Evolutionary conservation across 2,888 invertebrate genomes (phyloP).

Genomic region (Dynastes maya): DNA sequence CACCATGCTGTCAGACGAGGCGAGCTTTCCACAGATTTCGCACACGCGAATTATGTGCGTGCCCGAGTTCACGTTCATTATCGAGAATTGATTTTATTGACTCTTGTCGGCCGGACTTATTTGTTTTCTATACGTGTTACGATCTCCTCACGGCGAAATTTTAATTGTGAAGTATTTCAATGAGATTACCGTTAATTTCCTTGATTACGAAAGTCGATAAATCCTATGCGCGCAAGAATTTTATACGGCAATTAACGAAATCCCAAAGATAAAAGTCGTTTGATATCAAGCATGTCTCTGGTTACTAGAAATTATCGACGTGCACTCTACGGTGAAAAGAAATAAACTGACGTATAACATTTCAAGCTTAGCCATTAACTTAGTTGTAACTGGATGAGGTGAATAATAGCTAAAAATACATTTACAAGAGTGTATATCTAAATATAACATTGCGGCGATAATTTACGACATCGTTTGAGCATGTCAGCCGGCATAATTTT

Average conservation of each 20-base stretch:
- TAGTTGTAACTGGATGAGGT: not conserved
- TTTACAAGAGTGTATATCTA: not conserved
- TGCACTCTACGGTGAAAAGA: not conserved
- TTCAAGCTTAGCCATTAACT: not conserved
- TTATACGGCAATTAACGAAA: not conserved
- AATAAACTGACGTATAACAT: not conserved
- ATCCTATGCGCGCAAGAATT: not conserved
- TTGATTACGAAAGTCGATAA: constrained; percentile 3
- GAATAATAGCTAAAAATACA: constrained; percentile 3
- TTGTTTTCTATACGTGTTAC: constrained; percentile 48
- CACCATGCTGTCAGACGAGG: constrained; percentile 29
- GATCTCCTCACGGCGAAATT: constrained; percentile 48
- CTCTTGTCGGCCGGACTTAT: constrained; percentile 49
- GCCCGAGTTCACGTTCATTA: constrained; percentile 51
- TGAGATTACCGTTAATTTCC: constrained; percentile 33
- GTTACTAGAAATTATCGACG: not conserved
- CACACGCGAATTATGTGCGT: constrained; percentile 52
- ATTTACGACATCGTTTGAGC: constrained; percentile 17
- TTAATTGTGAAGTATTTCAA: constrained; percentile 54
- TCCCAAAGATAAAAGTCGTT: not conserved
- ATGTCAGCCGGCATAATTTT: constrained; percentile 5
- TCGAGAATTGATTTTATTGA: constrained; percentile 54
- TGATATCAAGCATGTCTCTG: not conserved
- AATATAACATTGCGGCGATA: not conserved
- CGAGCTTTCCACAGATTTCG: constrained; percentile 46